A percentile compares a stretch with the other conserved stretches of the same genome.
Conservation (phyloP, 2,797 vertebrate genomes). For the Macropus fuliginosus region DNA sequence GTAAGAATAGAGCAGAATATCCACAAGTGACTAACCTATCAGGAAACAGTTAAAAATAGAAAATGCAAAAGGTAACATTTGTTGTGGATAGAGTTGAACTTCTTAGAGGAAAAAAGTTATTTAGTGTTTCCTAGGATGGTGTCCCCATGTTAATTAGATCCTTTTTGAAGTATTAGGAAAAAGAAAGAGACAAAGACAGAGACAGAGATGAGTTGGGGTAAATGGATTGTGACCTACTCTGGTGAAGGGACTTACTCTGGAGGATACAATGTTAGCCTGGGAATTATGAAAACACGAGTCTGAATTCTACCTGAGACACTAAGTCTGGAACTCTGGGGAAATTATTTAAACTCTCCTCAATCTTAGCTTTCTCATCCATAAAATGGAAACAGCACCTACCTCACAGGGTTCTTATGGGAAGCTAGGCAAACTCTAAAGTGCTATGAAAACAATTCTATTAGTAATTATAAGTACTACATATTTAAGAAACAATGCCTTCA, state of each 20-base stretch:
- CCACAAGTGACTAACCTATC: background rate
- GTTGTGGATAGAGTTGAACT: slow-evolving; percentile 16
- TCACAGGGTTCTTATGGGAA: background rate
- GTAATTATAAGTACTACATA: background rate
- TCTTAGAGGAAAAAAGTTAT: background rate
- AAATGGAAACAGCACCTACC: background rate
- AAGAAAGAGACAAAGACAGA: background rate
- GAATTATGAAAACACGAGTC: background rate
- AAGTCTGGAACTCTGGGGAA: background rate
- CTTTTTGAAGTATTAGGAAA: background rate
- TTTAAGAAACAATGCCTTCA: background rate
- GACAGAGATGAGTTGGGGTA: background rate
- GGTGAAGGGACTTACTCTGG: background rate
- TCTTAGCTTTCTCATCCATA: background rate
- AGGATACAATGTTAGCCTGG: background rate
- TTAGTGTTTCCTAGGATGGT: background rate
- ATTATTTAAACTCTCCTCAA: background rate
- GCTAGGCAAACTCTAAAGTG: background rate
- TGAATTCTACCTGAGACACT: background rate
- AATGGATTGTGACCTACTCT: background rate
- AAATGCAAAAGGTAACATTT: slow-evolving; percentile 15
- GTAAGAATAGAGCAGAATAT: slow-evolving; percentile 50
- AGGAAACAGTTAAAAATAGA: background rate
- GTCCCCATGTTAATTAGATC: background rate
- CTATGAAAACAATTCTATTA: background rate